Conservation (phyloP, 2,888 invertebrate genomes). For the Nomada fabriciana region DNA sequence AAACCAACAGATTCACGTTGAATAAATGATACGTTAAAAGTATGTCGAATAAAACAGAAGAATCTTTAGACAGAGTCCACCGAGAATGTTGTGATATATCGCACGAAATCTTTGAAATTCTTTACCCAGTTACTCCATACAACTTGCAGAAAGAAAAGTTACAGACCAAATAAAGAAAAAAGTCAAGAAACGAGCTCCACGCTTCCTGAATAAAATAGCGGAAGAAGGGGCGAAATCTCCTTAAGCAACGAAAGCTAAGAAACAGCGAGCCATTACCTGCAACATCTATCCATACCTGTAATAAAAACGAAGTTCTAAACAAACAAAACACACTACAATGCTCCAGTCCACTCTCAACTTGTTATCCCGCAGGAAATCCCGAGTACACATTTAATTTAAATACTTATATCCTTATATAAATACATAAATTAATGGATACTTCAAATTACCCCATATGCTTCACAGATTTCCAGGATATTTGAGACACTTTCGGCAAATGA, state of each 20-base stretch:
- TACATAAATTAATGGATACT: too few species aligned
- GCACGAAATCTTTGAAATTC: background rate
- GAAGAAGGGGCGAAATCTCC: background rate
- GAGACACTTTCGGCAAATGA: background rate
- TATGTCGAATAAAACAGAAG: background rate
- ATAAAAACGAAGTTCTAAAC: too few species aligned
- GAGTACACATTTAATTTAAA: too few species aligned
- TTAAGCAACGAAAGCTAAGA: background rate
- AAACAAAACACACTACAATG: too few species aligned
- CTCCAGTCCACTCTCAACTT: too few species aligned
- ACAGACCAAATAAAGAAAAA: background rate
- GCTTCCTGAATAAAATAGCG: slow-evolving; percentile 3
- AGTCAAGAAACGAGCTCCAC: background rate
- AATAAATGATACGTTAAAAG: too few species aligned
- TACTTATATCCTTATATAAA: too few species aligned
- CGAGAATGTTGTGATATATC: background rate
- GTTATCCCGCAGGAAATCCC: too few species aligned
- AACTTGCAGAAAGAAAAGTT: background rate
- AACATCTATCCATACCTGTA: background rate
- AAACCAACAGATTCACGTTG: too few species aligned
- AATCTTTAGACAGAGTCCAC: background rate
- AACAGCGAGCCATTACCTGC: background rate
- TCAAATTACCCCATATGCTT: too few species aligned
- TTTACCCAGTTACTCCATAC: background rate
- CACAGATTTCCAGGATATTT: background rate